Evolutionary conservation across 1,140 invertebrate genomes (phyloP).

Genomic region (Ladona fulva): DNA sequence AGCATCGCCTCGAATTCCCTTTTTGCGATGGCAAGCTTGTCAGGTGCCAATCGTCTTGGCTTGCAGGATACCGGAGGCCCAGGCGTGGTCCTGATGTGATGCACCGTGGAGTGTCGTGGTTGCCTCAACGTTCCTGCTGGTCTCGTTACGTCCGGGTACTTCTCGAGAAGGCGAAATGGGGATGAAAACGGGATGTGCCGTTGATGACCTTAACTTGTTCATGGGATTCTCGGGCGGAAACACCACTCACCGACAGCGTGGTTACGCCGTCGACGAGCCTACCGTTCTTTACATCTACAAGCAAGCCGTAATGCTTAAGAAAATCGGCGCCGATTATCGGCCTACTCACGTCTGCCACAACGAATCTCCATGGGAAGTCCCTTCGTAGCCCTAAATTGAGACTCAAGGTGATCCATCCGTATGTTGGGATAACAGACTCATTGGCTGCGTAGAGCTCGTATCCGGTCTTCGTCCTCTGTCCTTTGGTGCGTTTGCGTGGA

Average conservation of each 20-base stretch:
- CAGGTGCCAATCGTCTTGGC: background rate
- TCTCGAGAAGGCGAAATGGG: too few relatives aligned
- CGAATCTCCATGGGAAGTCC: constrained; percentile 21
- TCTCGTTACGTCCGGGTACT: too few relatives aligned
- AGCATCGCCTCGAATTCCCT: constrained; percentile 20
- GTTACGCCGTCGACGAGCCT: constrained; percentile 19
- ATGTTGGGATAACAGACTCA: constrained; percentile 19
- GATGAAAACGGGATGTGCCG: too few relatives aligned
- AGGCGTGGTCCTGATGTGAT: too few relatives aligned
- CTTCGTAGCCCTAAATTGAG: constrained; percentile 21
- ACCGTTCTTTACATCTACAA: constrained; percentile 18
- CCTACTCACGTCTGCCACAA: constrained; percentile 18
- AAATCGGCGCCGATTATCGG: constrained; percentile 25
- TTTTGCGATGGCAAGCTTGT: background rate
- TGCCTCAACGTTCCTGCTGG: too few relatives aligned
- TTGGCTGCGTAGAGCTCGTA: constrained; percentile 23
- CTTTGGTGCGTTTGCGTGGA: too few relatives aligned
- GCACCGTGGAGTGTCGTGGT: too few relatives aligned
- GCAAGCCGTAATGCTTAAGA: constrained; percentile 15
- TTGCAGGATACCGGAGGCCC: too few relatives aligned
- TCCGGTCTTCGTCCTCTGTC: too few relatives aligned
- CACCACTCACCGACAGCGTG: too few relatives aligned
- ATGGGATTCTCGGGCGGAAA: too few relatives aligned
- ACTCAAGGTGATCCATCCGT: constrained; percentile 15
- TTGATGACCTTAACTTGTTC: too few relatives aligned